Percentiles rank a stretch among this genome's conserved stretches.
These are phyloP conservation scores for Petrosia ficiformis DNA, from an alignment of 37 sponge, comb jelly and placozoan genomes.

Conservation along the genomic window DNA sequence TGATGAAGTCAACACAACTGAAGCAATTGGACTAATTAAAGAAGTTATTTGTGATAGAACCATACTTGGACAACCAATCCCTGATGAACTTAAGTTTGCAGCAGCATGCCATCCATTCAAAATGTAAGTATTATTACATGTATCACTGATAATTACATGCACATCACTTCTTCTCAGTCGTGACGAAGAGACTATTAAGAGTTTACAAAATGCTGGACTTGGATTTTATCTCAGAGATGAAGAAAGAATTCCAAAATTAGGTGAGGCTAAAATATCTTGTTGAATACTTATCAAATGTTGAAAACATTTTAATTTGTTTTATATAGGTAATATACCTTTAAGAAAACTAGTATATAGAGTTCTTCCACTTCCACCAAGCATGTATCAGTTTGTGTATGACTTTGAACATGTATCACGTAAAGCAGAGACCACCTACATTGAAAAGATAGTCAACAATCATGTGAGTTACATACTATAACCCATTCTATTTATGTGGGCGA, in stretches of 20 bases:
- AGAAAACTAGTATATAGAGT: conserved; percentile 94
- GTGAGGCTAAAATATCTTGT: no score
- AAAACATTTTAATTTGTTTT: not conserved
- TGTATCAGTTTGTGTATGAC: conserved; percentile 94
- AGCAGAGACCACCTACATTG: conserved; percentile 69
- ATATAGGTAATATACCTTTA: conserved; percentile 80
- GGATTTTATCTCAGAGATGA: conserved; percentile 43
- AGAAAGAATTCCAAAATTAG: conserved; percentile 36
- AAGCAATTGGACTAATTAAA: conserved; percentile 80
- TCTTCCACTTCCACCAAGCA: conserved; percentile 85
- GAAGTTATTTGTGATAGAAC: no score
- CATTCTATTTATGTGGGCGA: no score
- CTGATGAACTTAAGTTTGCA: conserved; percentile 61
- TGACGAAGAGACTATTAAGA: conserved; percentile 54
- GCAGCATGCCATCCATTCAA: conserved; percentile 80
- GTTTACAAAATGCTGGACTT: conserved; percentile 63
- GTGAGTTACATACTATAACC: conserved; percentile 34
- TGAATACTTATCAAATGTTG: not conserved
- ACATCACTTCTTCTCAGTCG: no score
- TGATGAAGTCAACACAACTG: no score
- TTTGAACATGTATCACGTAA: conserved; percentile 75
- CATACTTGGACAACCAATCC: conserved; percentile 47
- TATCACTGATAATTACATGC: no score
- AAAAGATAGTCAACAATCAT: conserved; percentile 77
- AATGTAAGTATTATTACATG: conserved; percentile 20